Conservation (phyloP, 30 jellyfish, hydroid and myxozoan genomes). For the Pseudorhiza aurosa region DNA sequence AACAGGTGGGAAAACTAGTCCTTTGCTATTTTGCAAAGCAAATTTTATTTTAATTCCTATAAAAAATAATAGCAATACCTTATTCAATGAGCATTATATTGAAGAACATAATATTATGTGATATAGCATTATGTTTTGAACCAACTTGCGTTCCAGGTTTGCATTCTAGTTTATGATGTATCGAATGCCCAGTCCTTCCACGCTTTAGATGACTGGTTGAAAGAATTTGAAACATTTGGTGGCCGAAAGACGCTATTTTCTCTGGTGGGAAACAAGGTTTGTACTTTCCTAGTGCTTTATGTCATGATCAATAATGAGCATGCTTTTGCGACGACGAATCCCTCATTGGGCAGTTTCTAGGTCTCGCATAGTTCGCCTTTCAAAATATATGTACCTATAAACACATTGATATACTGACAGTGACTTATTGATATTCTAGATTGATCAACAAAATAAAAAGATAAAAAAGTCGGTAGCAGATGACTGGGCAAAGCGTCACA, state of each 20-base stretch:
- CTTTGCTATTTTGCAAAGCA: not conserved
- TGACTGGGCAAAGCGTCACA: conserved; percentile 63
- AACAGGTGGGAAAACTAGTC: too few species aligned
- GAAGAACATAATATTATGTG: not conserved
- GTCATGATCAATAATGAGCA: too few species aligned
- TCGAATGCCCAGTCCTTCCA: conserved; percentile 43
- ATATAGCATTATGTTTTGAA: not conserved
- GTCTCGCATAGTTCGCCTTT: not conserved
- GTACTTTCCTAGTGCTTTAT: too few species aligned
- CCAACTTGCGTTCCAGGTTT: conserved; percentile 40
- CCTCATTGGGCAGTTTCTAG: not conserved
- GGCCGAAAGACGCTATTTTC: conserved; percentile 40
- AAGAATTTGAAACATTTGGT: conserved; percentile 62
- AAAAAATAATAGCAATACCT: too few species aligned
- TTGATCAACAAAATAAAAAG: conserved; percentile 42
- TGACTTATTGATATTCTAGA: too few species aligned
- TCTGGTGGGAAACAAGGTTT: conserved; percentile 70
- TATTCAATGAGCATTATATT: too few species aligned
- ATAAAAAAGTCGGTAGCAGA: conserved; percentile 21
- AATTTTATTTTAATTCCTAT: too few species aligned
- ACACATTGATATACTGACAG: too few species aligned
- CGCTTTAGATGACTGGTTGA: conserved; percentile 67
- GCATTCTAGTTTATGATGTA: conserved; percentile 57
- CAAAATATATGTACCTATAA: too few species aligned
- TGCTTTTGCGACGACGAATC: too few species aligned